phyloP scores from a whole-genome alignment of 2,888 invertebrate genomes.

The Lasioglossum figueresi region DNA sequence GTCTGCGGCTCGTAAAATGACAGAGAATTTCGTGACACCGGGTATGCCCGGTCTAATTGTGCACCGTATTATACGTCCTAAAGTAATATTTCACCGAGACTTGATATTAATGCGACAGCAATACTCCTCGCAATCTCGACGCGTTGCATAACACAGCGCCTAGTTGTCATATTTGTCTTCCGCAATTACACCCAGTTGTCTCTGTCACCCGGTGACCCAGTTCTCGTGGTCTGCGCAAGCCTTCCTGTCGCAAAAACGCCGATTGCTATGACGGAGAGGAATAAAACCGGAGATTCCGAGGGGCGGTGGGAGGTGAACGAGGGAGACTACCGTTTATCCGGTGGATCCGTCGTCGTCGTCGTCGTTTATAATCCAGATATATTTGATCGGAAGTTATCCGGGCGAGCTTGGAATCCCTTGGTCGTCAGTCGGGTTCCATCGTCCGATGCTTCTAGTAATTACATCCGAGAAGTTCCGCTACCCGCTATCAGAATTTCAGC shows the following conservation, averaged over 20 bases:
- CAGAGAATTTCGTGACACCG: neutral
- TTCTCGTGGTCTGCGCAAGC: neutral
- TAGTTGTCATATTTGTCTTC: slow-evolving; percentile 28
- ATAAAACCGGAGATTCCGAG: neutral
- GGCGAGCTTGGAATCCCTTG: neutral
- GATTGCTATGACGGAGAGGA: neutral
- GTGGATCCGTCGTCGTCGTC: neutral
- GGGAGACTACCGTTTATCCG: slow-evolving; percentile 7
- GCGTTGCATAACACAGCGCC: slow-evolving; percentile 19
- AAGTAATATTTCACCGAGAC: slow-evolving; percentile 1
- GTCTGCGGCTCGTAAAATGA: neutral
- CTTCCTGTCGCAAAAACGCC: neutral
- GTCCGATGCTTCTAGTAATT: slow-evolving; percentile 11
- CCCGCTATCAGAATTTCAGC: slow-evolving; percentile 14
- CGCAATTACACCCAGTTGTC: slow-evolving; percentile 35
- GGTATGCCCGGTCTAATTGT: slow-evolving; percentile 6
- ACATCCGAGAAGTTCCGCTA: slow-evolving; percentile 4
- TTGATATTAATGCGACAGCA: slow-evolving; percentile 5
- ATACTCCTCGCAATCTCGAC: neutral
- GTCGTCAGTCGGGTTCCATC: neutral
- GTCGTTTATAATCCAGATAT: slow-evolving; percentile 10
- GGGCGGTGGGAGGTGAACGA: neutral
- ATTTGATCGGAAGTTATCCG: neutral
- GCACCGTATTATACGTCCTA: slow-evolving; percentile 7
- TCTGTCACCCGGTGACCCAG: slow-evolving; percentile 17